Percentiles rank a stretch among this genome's conserved stretches.
phyloP scores from a whole-genome alignment of 1,140 invertebrate species.

The Lasioglossum baleicum region DNA sequence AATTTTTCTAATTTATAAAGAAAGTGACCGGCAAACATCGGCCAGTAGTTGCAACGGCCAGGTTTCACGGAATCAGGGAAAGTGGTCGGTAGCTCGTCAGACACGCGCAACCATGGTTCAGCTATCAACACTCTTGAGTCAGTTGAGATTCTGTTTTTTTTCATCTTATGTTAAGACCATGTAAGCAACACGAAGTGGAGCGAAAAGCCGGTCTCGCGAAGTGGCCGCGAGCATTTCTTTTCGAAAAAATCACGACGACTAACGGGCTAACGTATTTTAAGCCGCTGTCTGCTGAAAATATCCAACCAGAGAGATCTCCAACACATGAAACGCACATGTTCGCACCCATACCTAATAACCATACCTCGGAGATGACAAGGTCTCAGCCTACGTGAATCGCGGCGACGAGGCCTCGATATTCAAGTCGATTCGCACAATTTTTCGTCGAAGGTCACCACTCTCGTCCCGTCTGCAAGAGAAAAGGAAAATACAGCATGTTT shows the following conservation, averaged over 20 bases:
- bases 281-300: constrained; percentile 53
- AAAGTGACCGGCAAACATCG: too few species aligned
- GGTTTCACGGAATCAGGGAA: neutral
- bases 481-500: neutral
- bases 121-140: neutral
- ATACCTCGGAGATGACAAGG: constrained; percentile 52
- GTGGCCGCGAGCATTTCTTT: constrained; percentile 32
- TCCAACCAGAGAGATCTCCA: constrained; percentile 34
- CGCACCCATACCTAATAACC: constrained; percentile 45
- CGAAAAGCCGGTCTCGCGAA: neutral
- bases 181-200: neutral
- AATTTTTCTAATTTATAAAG: too few species aligned
- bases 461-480: neutral
- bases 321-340: constrained; percentile 60
- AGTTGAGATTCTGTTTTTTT: neutral
- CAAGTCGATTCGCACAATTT: constrained; percentile 5
- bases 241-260: constrained; percentile 39
- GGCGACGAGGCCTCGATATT: constrained; percentile 22
- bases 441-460: neutral
- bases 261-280: constrained; percentile 39
- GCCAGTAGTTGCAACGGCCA: neutral
- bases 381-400: constrained; percentile 38
- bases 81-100: neutral
- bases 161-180: neutral
- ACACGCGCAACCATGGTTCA: neutral